Evolutionary conservation across 2,888 invertebrate species (phyloP).

Genomic region (Gerosis bhagava): DNA sequence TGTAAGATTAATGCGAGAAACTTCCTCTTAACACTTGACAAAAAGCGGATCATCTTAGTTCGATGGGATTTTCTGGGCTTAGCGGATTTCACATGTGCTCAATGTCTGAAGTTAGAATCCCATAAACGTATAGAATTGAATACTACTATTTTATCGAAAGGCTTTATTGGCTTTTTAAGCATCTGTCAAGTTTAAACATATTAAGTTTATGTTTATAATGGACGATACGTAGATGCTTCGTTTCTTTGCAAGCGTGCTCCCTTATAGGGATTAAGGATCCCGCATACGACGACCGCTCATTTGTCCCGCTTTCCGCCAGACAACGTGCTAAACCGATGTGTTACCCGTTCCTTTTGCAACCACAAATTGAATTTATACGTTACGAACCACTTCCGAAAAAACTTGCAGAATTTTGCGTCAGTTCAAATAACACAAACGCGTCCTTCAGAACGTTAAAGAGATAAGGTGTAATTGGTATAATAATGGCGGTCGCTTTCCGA

Average conservation of each 20-base stretch:
- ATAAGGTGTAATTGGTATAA: constrained; percentile 63
- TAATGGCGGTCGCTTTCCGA: constrained; percentile 60
- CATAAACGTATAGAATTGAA: constrained; percentile 38
- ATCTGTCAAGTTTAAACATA: constrained; percentile 28
- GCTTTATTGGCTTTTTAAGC: constrained; percentile 20
- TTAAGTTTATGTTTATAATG: too few species aligned
- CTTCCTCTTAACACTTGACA: constrained; percentile 49
- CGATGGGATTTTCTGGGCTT: constrained; percentile 62
- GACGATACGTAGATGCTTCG: constrained; percentile 41
- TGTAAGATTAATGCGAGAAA: constrained; percentile 49
- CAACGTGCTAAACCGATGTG: constrained; percentile 65
- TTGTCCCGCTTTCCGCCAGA: constrained; percentile 60
- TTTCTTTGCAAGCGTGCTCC: constrained; percentile 45
- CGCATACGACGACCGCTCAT: constrained; percentile 60
- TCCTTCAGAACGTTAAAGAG: constrained; percentile 41
- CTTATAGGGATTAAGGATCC: constrained; percentile 61
- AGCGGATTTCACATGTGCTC: constrained; percentile 62
- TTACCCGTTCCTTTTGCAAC: constrained; percentile 47
- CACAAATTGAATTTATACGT: constrained; percentile 51
- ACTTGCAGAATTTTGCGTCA: constrained; percentile 35
- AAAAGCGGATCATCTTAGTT: constrained; percentile 55
- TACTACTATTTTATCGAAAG: constrained; percentile 16
- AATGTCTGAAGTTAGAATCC: constrained; percentile 41
- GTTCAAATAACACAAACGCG: constrained; percentile 41
- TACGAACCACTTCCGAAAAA: constrained; percentile 47